A percentile compares a stretch with the other conserved stretches of the same genome.
Evolutionary conservation across 2,888 invertebrate genomes (phyloP).

Genomic region (Pseudeuparius sepicola): DNA sequence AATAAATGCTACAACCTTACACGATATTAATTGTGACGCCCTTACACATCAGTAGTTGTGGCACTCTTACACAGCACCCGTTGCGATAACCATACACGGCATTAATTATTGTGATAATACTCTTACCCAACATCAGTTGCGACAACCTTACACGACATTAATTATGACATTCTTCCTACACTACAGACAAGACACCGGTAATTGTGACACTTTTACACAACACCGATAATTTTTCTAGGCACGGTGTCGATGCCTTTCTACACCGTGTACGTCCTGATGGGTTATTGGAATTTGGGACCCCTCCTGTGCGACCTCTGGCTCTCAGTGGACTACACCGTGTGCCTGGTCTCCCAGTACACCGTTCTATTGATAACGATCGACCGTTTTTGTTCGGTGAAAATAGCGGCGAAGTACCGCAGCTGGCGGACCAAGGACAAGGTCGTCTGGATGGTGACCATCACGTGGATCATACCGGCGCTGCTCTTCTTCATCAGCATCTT

Average conservation of each 20-base stretch:
- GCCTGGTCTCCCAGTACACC: slow-evolving; percentile 97
- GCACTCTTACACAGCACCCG: too few species aligned
- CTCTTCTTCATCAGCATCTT: slow-evolving; percentile 97
- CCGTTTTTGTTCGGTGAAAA: slow-evolving; percentile 96
- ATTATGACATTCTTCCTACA: too few species aligned
- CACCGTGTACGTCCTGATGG: slow-evolving; percentile 92
- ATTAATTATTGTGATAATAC: too few species aligned
- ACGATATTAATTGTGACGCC: too few species aligned
- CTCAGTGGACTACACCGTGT: slow-evolving; percentile 97
- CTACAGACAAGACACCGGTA: too few species aligned
- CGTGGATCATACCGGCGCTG: slow-evolving; percentile 93
- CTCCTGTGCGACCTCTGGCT: slow-evolving; percentile 96
- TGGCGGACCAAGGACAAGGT: slow-evolving; percentile 94
- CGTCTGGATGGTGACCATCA: slow-evolving; percentile 90
- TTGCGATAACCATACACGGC: too few species aligned
- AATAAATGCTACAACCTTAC: too few species aligned
- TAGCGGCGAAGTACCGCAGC: slow-evolving; percentile 91
- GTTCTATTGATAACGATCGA: slow-evolving; percentile 97
- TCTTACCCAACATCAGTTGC: too few species aligned
- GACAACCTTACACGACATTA: too few species aligned
- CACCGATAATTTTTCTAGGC: too few species aligned
- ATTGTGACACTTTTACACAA: too few species aligned
- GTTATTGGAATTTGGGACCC: slow-evolving; percentile 94
- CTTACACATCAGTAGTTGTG: too few species aligned
- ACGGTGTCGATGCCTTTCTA: slow-evolving; percentile 98